These are phyloP conservation scores for Mormyrus lacerda DNA, from an alignment of 2,113 vertebrate genomes.

Conservation along the genomic window DNA sequence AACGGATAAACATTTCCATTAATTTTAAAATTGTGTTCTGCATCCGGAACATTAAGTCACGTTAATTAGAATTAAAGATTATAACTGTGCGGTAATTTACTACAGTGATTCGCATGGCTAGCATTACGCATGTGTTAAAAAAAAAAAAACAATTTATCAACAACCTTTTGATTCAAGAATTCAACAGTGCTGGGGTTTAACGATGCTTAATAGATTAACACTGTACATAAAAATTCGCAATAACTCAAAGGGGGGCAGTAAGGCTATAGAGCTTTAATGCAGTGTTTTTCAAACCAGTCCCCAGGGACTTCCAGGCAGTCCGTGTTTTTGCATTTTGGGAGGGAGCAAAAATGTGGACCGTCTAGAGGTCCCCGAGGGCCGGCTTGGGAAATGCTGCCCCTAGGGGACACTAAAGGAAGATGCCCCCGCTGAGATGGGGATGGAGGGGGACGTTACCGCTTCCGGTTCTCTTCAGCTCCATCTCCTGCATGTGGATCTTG, in stretches of 20 bases:
- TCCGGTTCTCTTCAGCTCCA: constrained; percentile 94
- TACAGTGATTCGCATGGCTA: not conserved
- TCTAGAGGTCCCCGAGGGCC: not conserved
- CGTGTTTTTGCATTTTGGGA: not conserved
- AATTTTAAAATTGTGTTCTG: not conserved
- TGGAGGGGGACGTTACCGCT: constrained; percentile 67
- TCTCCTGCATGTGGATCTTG: constrained; percentile 99
- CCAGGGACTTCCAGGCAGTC: not conserved
- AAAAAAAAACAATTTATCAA: not conserved
- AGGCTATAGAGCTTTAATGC: not conserved
- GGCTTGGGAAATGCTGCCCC: not conserved
- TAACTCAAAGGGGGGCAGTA: not conserved
- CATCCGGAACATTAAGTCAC: not conserved
- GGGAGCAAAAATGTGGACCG: not conserved
- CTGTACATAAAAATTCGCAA: not conserved
- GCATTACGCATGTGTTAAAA: not conserved
- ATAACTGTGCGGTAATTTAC: not conserved
- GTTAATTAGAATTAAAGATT: not conserved
- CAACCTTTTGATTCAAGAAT: not conserved
- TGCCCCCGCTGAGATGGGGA: not conserved
- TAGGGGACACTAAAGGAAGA: not conserved
- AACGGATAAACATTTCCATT: not conserved
- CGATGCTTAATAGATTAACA: not conserved
- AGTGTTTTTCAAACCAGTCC: not conserved
- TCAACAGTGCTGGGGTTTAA: not conserved